Percentiles rank a stretch among this genome's conserved stretches.
These are phyloP conservation scores for Galerucella calmariensis DNA, from an alignment of 2,888 invertebrate genomes.

Conservation along the genomic window DNA sequence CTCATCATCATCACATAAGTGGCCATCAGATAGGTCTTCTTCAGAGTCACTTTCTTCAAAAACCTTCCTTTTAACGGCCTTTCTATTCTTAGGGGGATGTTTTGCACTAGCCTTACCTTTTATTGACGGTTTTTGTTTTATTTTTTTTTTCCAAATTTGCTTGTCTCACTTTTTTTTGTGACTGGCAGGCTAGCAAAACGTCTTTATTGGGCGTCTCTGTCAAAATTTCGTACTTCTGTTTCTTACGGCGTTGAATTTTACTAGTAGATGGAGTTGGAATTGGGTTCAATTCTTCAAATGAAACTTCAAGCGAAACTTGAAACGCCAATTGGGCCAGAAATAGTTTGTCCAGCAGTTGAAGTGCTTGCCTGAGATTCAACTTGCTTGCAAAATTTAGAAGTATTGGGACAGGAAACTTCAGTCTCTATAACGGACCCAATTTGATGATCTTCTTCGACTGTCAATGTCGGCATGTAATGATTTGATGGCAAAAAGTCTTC, in stretches of 20 bases:
- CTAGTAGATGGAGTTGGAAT: slow-evolving; percentile 1
- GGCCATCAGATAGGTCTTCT: slow-evolving; percentile 18
- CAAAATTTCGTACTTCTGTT: not conserved
- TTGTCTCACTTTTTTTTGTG: too few relatives aligned
- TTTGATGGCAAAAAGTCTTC: slow-evolving; percentile 21
- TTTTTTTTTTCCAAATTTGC: not conserved
- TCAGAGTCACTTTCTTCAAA: slow-evolving; percentile 14
- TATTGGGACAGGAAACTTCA: not conserved
- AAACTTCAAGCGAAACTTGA: not conserved
- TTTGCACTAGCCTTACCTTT: not conserved
- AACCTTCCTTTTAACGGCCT: slow-evolving; percentile 24
- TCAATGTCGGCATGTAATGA: slow-evolving; percentile 5
- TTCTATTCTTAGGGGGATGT: slow-evolving; percentile 17
- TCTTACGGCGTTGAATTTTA: slow-evolving; percentile 20
- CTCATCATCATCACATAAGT: slow-evolving; percentile 9
- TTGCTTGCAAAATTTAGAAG: not conserved
- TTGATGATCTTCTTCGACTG: not conserved
- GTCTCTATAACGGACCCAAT: not conserved
- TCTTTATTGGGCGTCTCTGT: too few relatives aligned
- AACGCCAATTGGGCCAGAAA: too few relatives aligned
- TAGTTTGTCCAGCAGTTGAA: too few relatives aligned
- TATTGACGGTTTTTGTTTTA: not conserved
- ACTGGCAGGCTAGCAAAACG: too few relatives aligned
- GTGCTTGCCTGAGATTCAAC: too few relatives aligned
- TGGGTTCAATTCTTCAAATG: slow-evolving; percentile 18